A percentile compares a stretch with the other conserved stretches of the same genome.
Conservation (phyloP, 2,113 vertebrate species). For the Genyomyrus donnyi region DNA sequence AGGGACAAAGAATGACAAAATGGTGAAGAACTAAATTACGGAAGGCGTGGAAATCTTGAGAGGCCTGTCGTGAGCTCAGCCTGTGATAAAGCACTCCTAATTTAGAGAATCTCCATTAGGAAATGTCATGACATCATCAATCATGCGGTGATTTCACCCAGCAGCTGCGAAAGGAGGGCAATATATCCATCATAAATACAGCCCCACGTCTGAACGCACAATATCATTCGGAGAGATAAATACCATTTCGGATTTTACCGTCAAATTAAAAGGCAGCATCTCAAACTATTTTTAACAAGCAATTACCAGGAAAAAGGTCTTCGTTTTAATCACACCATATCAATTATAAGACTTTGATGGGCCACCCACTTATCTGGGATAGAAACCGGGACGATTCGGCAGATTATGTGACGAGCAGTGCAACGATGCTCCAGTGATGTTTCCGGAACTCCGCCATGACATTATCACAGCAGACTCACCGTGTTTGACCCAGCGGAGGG, state of each 20-base stretch:
- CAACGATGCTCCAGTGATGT: not conserved
- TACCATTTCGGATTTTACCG: not conserved
- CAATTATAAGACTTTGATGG: not conserved
- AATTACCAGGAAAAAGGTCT: not conserved
- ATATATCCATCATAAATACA: not conserved
- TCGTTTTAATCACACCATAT: not conserved
- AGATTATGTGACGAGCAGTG: not conserved
- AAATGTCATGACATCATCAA: not conserved
- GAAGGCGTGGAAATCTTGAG: not conserved
- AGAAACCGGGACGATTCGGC: not conserved
- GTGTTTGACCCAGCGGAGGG: not conserved
- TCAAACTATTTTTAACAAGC: constrained; percentile 1
- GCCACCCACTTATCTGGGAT: not conserved
- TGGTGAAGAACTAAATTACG: not conserved
- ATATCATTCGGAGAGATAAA: not conserved
- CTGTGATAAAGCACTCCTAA: constrained; percentile 2
- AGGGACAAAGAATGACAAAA: not conserved
- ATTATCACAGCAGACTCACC: not conserved
- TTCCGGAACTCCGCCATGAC: not conserved
- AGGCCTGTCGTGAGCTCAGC: not conserved
- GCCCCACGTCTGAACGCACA: not conserved
- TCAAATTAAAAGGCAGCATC: not conserved
- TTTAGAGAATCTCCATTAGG: not conserved
- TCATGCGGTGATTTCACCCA: not conserved
- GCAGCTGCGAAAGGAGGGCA: not conserved